Conservation (phyloP, 2,113 vertebrate species). For the Sturnus vulgaris region DNA sequence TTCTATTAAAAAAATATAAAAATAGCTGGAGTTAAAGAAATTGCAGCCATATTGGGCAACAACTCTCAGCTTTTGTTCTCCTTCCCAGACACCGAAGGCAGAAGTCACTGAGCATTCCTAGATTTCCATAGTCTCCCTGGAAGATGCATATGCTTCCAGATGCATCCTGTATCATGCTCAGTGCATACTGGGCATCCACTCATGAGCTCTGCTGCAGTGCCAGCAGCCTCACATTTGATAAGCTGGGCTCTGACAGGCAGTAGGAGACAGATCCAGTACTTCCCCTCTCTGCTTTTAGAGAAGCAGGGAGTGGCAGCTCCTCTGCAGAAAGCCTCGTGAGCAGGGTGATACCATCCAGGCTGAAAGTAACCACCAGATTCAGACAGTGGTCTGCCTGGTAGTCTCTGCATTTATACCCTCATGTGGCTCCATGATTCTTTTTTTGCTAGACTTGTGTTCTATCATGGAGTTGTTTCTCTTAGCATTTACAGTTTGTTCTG, state of each 20-base stretch:
- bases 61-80: neutral
- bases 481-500: neutral
- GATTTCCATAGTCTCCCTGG: neutral
- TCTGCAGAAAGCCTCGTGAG: neutral
- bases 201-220: neutral
- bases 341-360: neutral
- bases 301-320: neutral
- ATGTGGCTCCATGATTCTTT: neutral
- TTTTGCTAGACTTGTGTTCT: neutral
- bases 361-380: neutral
- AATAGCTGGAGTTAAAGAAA: neutral
- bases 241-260: neutral
- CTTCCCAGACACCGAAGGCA: neutral
- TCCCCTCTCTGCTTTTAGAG: neutral
- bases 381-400: neutral
- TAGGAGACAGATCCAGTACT: neutral
- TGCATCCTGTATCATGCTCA: neutral
- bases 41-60: neutral
- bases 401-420: neutral
- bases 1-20: neutral
- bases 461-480: neutral
- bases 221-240: neutral
- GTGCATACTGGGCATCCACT: neutral
- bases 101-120: neutral
- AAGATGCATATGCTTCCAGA: neutral